Percentiles rank a stretch among this genome's conserved stretches.
These are phyloP conservation scores for Cataglyphis albicans DNA, from an alignment of 2,888 invertebrate species.

Conservation along the genomic window DNA sequence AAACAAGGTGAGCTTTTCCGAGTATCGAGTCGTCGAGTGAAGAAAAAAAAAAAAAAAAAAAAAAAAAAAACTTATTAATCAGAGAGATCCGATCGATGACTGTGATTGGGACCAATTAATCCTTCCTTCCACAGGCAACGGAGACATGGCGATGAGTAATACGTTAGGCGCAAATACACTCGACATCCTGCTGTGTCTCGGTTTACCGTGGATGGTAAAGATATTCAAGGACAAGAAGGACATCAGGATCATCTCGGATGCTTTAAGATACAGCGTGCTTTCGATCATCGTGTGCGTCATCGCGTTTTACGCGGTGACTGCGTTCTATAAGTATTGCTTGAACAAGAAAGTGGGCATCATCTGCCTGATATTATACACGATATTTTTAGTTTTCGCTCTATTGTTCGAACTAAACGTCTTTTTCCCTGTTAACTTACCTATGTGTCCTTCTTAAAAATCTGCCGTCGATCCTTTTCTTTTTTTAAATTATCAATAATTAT, in stretches of 20 bases:
- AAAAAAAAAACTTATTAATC: background rate
- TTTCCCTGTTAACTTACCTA: conserved; percentile 83
- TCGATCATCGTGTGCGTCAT: conserved; percentile 92
- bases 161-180: conserved; percentile 94
- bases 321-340: conserved; percentile 90
- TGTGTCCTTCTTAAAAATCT: conserved; percentile 70
- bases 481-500: background rate
- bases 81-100: background rate
- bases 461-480: background rate
- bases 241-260: conserved; percentile 91
- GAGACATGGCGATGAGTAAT: conserved; percentile 95
- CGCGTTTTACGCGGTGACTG: conserved; percentile 90
- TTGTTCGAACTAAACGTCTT: conserved; percentile 93
- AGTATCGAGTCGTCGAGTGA: background rate
- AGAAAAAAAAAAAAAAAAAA: too few species aligned
- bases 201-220: conserved; percentile 94
- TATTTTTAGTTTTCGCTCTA: conserved; percentile 92
- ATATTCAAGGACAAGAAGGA: conserved; percentile 87
- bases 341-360: conserved; percentile 90
- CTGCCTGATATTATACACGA: conserved; percentile 89
- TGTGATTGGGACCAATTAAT: background rate
- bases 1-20: conserved; percentile 90
- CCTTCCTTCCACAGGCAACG: conserved; percentile 89
- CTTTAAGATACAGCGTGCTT: conserved; percentile 93
- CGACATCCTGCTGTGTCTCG: conserved; percentile 93